phyloP scores from a whole-genome alignment of 2,888 invertebrate species.

The Drosophila basisetae region DNA sequence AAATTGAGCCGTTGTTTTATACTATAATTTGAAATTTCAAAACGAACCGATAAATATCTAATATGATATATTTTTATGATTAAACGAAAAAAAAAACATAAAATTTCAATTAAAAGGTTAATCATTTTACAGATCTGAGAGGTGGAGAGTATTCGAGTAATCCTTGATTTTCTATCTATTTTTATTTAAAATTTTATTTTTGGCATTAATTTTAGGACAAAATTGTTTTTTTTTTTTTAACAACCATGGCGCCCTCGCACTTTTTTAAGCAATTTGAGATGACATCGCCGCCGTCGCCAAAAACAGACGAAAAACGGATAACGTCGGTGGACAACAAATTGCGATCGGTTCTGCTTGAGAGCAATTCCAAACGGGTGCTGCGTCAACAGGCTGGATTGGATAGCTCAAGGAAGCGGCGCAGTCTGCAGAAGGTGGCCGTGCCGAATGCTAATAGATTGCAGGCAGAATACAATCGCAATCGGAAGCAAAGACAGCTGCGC shows the following conservation, averaged over 20 bases:
- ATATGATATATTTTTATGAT: too few relatives aligned
- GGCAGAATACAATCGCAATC: slow-evolving; percentile 36
- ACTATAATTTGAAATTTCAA: too few relatives aligned
- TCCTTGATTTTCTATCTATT: neutral
- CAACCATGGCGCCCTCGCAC: slow-evolving; percentile 36
- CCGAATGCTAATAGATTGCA: slow-evolving; percentile 31
- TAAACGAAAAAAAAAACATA: too few relatives aligned
- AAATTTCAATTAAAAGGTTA: neutral
- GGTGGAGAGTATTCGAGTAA: neutral
- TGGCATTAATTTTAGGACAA: neutral
- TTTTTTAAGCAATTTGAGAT: slow-evolving; percentile 25
- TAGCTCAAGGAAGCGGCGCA: neutral
- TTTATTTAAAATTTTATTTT: neutral
- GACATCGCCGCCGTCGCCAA: neutral
- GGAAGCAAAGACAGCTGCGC: neutral
- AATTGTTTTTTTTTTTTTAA: neutral
- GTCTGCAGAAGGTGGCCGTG: neutral
- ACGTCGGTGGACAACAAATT: slow-evolving; percentile 33
- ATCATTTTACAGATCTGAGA: neutral
- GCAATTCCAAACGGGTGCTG: slow-evolving; percentile 14
- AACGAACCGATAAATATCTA: too few relatives aligned
- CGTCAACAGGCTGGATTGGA: slow-evolving; percentile 63
- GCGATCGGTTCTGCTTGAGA: slow-evolving; percentile 40
- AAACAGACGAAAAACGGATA: slow-evolving; percentile 1
- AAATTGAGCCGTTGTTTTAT: too few relatives aligned